A percentile compares a stretch with the other conserved stretches of the same genome.
These are phyloP conservation scores for Diabrotica virgifera DNA, from an alignment of 1,140 invertebrate genomes.

Conservation along the genomic window DNA sequence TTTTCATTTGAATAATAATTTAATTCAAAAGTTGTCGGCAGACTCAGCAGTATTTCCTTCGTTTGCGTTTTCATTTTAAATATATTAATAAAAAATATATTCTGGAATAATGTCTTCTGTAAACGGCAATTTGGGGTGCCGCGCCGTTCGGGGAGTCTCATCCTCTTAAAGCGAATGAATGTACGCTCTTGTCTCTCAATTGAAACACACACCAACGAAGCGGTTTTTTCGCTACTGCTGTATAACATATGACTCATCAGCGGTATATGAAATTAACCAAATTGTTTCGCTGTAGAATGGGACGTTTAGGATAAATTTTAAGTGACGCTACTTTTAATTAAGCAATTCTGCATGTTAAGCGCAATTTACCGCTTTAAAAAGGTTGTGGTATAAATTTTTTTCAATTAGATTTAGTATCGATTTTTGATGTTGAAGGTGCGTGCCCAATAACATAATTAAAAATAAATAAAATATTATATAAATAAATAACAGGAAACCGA, in stretches of 20 bases:
- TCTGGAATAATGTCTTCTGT: slow-evolving; percentile 25
- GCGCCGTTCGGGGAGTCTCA: neutral
- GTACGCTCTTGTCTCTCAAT: neutral
- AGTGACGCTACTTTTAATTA: no score
- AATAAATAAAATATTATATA: no score
- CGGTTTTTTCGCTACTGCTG: neutral
- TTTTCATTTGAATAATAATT: slow-evolving; percentile 43
- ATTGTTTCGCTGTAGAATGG: no score
- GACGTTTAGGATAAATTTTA: no score
- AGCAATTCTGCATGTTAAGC: no score
- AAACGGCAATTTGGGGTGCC: slow-evolving; percentile 16
- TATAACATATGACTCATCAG: neutral
- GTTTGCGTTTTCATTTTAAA: slow-evolving; percentile 41
- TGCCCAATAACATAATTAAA: no score
- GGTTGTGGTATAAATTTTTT: no score
- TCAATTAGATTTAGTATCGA: no score
- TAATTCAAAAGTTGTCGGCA: slow-evolving; percentile 40
- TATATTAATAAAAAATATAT: slow-evolving; percentile 37
- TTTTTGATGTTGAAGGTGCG: no score
- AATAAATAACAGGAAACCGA: no score
- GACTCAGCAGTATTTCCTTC: slow-evolving; percentile 34
- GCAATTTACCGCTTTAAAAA: no score
- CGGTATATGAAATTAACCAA: no score
- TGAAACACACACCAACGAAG: neutral
- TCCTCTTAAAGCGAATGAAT: neutral